Evolutionary conservation across 1,140 invertebrate species (phyloP), one percentile per base, ranked within the genome.

Genomic region (Cepaea nemoralis): DNA sequence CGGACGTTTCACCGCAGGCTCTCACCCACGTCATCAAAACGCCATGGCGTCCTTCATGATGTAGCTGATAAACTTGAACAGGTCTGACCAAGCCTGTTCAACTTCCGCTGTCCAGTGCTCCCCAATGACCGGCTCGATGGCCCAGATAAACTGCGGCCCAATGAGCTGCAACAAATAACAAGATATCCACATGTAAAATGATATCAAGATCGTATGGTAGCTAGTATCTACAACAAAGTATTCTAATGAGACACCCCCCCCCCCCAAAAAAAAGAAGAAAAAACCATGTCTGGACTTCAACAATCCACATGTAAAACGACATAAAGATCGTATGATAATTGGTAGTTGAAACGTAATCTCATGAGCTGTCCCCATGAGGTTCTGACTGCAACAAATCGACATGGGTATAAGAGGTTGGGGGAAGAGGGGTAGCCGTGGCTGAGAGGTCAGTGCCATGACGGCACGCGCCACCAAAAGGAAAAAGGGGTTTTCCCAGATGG

Each of bases 81-180:
- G 86, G 22, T 90, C 88, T 0, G 89, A 86, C 93, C 93, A 93
- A 6, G 93, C 91, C 40, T 91, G 88, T 45, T 93, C 89, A 5
- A 92, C 85, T 50, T 93, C 92, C 6, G 88, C 83, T 0, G 87
- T 90, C 93, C 93, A 93, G 12, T 89, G 81, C 24, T 91, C 89
- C 35, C 91, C 89, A 66, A 93, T 82, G 0, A 91, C 91, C 22
- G 93, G 93, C 80, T 92, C 90, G 48, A 93, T 93, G 8, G 93
- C 93, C 81, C 90, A 90, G 48, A 93, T 90, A 82, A 93, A 93
- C 85, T 93, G 93, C 0, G 93, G 93, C 19, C 92, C 92, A 45
- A 93, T 92, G 67, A 92, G 86, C 93, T 93, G 89, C 1, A 90
- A 89, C 83, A 83, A 87, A 83, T 48, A 74, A 22, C 83, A 70